Percentiles rank a stretch among this genome's conserved stretches.
Conservation (phyloP, 2,797 vertebrate species). For the Cryptoprocta ferox region DNA sequence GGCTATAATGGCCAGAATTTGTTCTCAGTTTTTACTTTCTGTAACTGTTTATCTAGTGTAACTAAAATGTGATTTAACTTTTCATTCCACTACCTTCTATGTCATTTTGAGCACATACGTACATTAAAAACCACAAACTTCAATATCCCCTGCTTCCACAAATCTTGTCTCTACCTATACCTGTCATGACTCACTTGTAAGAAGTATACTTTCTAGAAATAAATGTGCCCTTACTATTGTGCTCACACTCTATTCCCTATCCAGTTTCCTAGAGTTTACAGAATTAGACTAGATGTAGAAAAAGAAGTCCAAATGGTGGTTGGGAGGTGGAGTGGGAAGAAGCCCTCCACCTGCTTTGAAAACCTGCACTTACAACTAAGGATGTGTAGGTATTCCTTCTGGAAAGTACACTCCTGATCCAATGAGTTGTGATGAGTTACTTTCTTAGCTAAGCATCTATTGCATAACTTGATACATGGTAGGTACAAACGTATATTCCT, state of each 20-base stretch:
- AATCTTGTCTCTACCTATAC: not conserved
- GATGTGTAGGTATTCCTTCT: not conserved
- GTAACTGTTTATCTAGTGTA: not conserved
- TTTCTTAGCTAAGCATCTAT: not conserved
- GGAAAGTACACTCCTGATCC: not conserved
- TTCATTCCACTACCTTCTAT: not conserved
- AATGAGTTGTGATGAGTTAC: not conserved
- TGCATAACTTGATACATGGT: not conserved
- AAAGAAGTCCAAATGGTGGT: not conserved
- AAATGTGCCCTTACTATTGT: not conserved
- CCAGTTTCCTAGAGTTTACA: not conserved
- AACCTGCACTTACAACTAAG: not conserved
- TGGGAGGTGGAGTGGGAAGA: not conserved
- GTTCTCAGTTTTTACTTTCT: not conserved
- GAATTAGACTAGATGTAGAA: not conserved
- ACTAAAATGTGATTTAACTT: not conserved
- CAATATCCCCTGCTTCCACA: not conserved
- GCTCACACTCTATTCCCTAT: not conserved
- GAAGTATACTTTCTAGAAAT: not conserved
- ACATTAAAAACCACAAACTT: not conserved
- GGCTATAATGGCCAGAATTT: not conserved
- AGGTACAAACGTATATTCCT: not conserved
- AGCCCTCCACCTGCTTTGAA: not conserved
- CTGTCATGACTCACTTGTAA: not conserved
- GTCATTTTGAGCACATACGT: not conserved